Evolutionary conservation across 1,140 invertebrate genomes (phyloP).

Genomic region (Argopecten irradians): DNA sequence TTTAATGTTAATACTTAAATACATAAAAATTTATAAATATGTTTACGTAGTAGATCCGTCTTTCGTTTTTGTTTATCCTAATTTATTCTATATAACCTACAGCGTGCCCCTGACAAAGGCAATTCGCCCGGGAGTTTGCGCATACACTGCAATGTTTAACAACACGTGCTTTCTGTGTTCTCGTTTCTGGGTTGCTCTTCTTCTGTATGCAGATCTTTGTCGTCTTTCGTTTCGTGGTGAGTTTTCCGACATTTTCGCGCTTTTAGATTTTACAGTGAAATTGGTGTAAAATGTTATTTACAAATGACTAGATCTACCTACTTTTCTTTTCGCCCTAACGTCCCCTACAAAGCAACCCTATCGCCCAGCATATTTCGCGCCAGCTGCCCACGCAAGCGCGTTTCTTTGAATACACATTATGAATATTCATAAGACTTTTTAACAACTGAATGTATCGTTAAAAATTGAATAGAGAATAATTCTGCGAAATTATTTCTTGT

Average conservation of each 20-base stretch:
- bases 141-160: slow-evolving; percentile 8
- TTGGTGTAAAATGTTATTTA: background rate
- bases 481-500: background rate
- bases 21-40: no score
- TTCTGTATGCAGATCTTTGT: background rate
- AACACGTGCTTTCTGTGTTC: background rate
- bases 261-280: background rate
- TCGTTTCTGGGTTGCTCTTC: background rate
- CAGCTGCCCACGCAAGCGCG: slow-evolving; percentile 32
- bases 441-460: background rate
- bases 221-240: background rate
- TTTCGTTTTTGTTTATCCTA: no score
- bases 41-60: no score
- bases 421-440: background rate
- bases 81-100: no score
- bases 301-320: background rate
- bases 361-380: slow-evolving; percentile 32
- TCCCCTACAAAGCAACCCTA: background rate
- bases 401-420: slow-evolving; percentile 1
- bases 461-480: background rate
- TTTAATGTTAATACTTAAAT: no score
- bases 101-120: no score
- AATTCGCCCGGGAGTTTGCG: background rate
- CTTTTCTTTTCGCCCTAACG: background rate
- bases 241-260: background rate